These are phyloP conservation scores for Antigone vipio DNA, from an alignment of 2,113 vertebrate genomes.

Conservation along the genomic window DNA sequence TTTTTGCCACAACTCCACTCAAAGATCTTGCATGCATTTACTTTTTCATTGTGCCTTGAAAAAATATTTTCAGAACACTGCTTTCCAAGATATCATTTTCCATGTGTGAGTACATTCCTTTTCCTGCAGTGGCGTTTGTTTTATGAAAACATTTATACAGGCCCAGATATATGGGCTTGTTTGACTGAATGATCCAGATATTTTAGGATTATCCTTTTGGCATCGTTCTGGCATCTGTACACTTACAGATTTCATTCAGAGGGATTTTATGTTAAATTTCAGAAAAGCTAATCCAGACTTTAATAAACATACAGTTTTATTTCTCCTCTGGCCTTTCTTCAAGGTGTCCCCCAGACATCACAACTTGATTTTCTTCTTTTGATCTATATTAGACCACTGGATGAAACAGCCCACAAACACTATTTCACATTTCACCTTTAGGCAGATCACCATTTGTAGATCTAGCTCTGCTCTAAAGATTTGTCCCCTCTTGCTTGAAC, in stretches of 20 bases:
- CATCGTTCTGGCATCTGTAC: neutral
- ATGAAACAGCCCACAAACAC: neutral
- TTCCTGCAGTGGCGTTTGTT: neutral
- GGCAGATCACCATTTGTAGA: neutral
- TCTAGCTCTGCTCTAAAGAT: neutral
- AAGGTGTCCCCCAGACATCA: neutral
- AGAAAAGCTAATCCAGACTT: neutral
- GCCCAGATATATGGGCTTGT: neutral
- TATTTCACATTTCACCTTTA: neutral
- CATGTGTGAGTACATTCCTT: neutral
- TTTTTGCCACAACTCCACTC: neutral
- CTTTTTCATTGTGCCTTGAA: neutral
- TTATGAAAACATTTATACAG: neutral
- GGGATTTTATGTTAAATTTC: neutral
- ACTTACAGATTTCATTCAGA: neutral
- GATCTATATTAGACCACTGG: neutral
- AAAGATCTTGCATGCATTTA: neutral
- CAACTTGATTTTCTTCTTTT: neutral
- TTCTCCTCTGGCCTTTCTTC: neutral
- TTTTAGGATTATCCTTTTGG: neutral
- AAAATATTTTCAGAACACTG: neutral
- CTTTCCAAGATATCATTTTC: neutral
- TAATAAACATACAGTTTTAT: neutral
- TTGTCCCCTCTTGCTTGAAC: neutral
- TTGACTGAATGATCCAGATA: neutral